Evolutionary conservation across 23 tunicate species (phyloP).

Genomic region (Halocynthia aurantium): DNA sequence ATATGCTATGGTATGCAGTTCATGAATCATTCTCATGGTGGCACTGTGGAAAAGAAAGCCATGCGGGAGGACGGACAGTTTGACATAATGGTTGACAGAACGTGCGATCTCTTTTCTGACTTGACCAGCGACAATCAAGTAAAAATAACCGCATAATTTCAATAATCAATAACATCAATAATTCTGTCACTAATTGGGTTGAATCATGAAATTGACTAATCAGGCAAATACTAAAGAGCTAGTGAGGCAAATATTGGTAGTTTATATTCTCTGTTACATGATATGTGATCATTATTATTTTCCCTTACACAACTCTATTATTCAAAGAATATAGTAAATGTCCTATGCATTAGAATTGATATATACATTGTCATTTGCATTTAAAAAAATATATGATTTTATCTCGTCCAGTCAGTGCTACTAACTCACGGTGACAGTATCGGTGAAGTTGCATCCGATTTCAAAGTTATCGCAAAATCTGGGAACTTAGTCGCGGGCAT

Average conservation of each 20-base stretch:
- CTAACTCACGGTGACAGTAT: slow-evolving; percentile 96
- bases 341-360: not conserved
- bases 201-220: too few species aligned
- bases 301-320: too few species aligned
- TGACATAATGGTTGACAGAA: slow-evolving; percentile 40
- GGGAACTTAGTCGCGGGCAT: slow-evolving; percentile 70
- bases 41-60: slow-evolving; percentile 54
- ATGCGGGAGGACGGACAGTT: slow-evolving; percentile 90
- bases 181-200: too few species aligned
- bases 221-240: too few species aligned
- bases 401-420: slow-evolving; percentile 39
- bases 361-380: not conserved
- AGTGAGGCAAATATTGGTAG: too few species aligned
- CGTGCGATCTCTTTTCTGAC: slow-evolving; percentile 53
- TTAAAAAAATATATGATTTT: not conserved
- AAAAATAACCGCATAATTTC: too few species aligned
- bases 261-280: too few species aligned
- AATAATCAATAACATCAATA: too few species aligned
- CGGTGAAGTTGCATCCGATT: slow-evolving; percentile 54
- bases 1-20: slow-evolving; percentile 97
- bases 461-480: slow-evolving; percentile 57
- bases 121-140: slow-evolving; percentile 37
- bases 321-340: not conserved
- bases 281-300: too few species aligned
- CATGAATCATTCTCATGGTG: slow-evolving; percentile 84